phyloP scores from a whole-genome alignment of 2,797 vertebrate genomes.

The Sternotherus odoratus region DNA sequence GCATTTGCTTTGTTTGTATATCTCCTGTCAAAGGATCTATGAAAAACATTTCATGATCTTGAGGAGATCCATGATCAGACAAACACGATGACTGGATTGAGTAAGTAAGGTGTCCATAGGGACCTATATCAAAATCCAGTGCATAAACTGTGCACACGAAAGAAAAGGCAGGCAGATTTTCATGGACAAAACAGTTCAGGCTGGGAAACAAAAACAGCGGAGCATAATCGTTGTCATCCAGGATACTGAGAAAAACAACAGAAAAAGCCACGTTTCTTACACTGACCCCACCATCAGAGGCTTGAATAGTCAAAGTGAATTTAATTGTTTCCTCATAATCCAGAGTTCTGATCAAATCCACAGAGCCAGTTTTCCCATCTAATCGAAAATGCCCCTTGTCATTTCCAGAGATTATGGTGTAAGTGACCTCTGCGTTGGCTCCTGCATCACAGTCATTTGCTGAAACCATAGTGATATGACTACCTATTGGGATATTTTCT shows the following conservation, averaged over 20 bases:
- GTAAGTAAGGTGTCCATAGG: conserved; percentile 89
- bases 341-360: conserved; percentile 83
- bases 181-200: conserved; percentile 85
- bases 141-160: conserved; percentile 87
- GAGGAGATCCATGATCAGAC: conserved; percentile 78
- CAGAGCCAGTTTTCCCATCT: conserved; percentile 84
- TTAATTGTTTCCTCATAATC: conserved; percentile 89
- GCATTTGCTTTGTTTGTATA: conserved; percentile 86
- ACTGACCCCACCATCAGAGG: conserved; percentile 81
- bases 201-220: conserved; percentile 89
- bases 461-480: conserved; percentile 82
- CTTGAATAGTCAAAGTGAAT: conserved; percentile 88
- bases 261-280: conserved; percentile 85
- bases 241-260: conserved; percentile 82
- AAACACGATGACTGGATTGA: conserved; percentile 89
- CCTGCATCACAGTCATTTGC: conserved; percentile 87
- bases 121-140: conserved; percentile 90
- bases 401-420: conserved; percentile 89
- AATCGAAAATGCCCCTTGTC: conserved; percentile 84
- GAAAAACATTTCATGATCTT: conserved; percentile 86
- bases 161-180: conserved; percentile 90
- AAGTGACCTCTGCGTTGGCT: conserved; percentile 84
- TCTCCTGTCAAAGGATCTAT: conserved; percentile 90
- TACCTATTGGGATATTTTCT: conserved; percentile 85
- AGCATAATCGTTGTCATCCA: conserved; percentile 94